Conservation (phyloP, 2,113 vertebrate genomes). For the Saguinus midas region DNA sequence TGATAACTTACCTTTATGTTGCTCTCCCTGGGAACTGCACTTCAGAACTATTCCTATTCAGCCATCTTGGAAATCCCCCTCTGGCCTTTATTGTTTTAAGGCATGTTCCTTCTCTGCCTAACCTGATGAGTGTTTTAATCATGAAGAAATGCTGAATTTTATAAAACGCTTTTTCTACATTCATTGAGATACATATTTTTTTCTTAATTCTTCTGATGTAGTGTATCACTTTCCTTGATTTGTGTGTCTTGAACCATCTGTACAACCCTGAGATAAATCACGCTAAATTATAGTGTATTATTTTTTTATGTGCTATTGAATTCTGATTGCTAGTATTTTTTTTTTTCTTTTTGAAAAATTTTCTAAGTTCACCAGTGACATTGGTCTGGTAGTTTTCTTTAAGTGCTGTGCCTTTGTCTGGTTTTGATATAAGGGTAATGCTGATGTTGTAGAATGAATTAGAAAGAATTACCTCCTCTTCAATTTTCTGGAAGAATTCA, state of each 20-base stretch:
- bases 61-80: too few species aligned
- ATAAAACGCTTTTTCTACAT: neutral
- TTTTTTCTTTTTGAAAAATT: neutral
- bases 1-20: too few species aligned
- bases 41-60: too few species aligned
- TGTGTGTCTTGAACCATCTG: neutral
- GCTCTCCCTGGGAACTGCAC: too few species aligned
- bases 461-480: neutral
- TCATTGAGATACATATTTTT: neutral
- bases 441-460: neutral
- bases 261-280: neutral
- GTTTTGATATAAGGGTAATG: neutral
- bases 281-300: neutral
- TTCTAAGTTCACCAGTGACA: neutral
- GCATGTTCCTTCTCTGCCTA: neutral
- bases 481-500: neutral
- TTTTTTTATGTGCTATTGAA: neutral
- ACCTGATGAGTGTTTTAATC: neutral
- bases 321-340: neutral
- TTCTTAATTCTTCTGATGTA: neutral
- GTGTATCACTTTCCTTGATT: neutral
- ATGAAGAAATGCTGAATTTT: neutral
- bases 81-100: neutral
- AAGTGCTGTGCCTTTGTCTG: neutral
- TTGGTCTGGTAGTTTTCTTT: neutral